Evolutionary conservation across 2,113 vertebrate species (phyloP), one percentile per base, ranked within the genome.

Genomic region (Nesoenas mayeri): DNA sequence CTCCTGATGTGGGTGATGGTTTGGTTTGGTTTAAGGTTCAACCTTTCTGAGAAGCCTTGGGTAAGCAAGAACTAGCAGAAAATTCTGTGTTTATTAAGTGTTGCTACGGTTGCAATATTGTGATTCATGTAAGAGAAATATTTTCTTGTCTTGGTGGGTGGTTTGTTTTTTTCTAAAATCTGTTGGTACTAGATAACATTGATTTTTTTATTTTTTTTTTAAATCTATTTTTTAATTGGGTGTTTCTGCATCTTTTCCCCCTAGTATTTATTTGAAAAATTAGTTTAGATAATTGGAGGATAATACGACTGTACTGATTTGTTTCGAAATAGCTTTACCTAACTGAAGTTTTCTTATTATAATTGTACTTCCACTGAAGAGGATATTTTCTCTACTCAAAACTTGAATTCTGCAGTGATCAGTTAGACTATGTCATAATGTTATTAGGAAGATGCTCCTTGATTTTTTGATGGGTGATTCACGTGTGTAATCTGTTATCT

Each of bases 241-340:
- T 69, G 5, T 40, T 78, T 83, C 48, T 83, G 7, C 58, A 83
- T 69, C 74, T 81, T 71, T 80, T 28, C 1, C 28, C 31, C 40
- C 8, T 73, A 31, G 32, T 57, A 22, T 86, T 85, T 88, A 28
- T 62, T 70, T 84, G 50, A 73, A 95, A 92, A 85, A 78, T 84
- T 29, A 88, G 54, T 95, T 38, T 94, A 79, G 62, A 54, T 66
- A 70, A 85, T 79, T 86, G 79, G 20, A 53, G 21, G 77, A 71
- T 72, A 64, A 88, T 42, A 31, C 22, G 56, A 21, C 92, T 79
- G 32, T 93, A 60, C 47, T 61, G 48, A 75, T 95, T 93, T 96
- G 53, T 95, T 98, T 95, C 97, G 91, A 92, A 81, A 93, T 66
- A 58, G 44, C 85, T 97, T 62, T 80, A 79, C 56, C 34, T 86